These are phyloP conservation scores for Tenthredo distinguenda DNA, from an alignment of 2,888 invertebrate genomes.

Conservation along the genomic window DNA sequence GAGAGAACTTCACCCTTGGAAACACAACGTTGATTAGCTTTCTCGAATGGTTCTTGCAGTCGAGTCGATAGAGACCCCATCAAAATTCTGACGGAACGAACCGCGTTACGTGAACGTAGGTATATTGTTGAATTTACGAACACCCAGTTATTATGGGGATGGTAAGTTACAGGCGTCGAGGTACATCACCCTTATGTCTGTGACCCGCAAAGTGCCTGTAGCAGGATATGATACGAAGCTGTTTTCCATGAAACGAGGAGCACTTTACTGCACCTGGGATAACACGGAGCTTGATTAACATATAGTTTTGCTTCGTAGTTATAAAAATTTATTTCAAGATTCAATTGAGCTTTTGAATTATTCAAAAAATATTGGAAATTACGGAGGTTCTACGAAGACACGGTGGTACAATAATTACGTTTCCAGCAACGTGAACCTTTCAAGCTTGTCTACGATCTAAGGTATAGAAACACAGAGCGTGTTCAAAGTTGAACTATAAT, in stretches of 20 bases:
- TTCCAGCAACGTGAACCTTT: not conserved
- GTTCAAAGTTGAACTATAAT: not conserved
- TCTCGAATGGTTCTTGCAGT: not conserved
- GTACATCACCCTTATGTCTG: not conserved
- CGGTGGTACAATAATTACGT: not conserved
- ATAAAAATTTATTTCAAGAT: not conserved
- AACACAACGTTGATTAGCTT: not conserved
- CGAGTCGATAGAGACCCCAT: not conserved
- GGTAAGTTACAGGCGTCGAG: conserved; percentile 6
- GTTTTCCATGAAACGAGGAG: conserved; percentile 15
- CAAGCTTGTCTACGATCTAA: not conserved
- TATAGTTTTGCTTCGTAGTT: not conserved
- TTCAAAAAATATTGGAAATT: not conserved
- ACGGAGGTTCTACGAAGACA: not conserved
- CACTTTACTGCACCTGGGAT: conserved; percentile 28
- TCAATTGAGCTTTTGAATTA: not conserved
- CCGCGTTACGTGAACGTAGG: not conserved
- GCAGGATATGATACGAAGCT: conserved; percentile 23
- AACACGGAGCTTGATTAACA: not conserved
- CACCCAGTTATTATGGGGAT: not conserved
- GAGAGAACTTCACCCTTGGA: not conserved
- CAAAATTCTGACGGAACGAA: not conserved
- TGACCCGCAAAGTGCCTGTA: conserved; percentile 31
- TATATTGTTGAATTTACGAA: not conserved
- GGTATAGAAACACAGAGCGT: not conserved